phyloP scores from a whole-genome alignment of 2,113 vertebrate species.

The Syngnathus scovelli region DNA sequence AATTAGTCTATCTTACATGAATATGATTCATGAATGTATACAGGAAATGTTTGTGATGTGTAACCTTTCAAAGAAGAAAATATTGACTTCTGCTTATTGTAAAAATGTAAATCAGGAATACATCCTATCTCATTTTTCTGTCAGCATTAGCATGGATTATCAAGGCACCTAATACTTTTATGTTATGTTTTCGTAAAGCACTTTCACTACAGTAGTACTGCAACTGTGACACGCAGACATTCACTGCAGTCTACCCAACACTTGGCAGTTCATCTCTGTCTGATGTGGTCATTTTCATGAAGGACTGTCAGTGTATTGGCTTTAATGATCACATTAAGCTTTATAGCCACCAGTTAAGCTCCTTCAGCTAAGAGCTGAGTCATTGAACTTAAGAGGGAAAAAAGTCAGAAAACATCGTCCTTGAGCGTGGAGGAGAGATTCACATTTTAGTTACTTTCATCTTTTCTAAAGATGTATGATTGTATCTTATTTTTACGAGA shows the following conservation, averaged over 20 bases:
- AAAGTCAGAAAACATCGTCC: slow-evolving; percentile 44
- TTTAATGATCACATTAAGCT: slow-evolving; percentile 54
- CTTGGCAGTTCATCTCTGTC: not conserved
- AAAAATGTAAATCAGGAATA: not conserved
- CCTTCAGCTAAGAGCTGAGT: slow-evolving; percentile 29
- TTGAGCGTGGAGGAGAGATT: slow-evolving; percentile 30
- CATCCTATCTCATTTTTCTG: no score
- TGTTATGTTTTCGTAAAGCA: not conserved
- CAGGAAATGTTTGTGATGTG: not conserved
- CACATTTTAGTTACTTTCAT: not conserved
- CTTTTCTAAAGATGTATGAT: not conserved
- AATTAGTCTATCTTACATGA: not conserved
- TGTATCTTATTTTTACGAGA: not conserved
- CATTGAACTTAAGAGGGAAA: slow-evolving; percentile 22
- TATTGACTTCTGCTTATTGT: not conserved
- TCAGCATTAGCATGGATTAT: not conserved
- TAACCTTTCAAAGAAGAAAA: not conserved
- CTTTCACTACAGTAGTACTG: not conserved
- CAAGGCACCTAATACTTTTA: not conserved
- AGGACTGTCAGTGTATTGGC: slow-evolving; percentile 10
- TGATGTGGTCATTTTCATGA: slow-evolving; percentile 35
- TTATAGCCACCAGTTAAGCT: slow-evolving; percentile 39
- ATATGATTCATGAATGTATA: not conserved
- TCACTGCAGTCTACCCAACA: not conserved
- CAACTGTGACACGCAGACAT: not conserved